Evolutionary conservation across 2,888 invertebrate genomes (phyloP).

Genomic region (Tenthredo amoena): DNA sequence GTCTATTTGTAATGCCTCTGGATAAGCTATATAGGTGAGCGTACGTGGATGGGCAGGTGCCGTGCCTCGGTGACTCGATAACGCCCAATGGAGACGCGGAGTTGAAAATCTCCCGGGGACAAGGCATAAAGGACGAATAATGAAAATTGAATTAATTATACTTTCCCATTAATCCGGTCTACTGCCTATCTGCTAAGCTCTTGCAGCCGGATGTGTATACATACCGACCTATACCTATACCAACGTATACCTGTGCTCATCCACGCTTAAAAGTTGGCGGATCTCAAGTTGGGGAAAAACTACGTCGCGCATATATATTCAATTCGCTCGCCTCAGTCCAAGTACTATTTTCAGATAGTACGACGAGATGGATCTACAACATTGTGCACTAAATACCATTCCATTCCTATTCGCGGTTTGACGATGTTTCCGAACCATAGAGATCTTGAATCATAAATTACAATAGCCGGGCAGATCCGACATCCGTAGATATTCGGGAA

Average conservation of each 20-base stretch:
- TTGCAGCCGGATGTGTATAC: background rate
- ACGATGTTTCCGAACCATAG: background rate
- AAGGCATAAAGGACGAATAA: slow-evolving; percentile 21
- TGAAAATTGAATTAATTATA: slow-evolving; percentile 27
- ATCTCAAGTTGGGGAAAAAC: background rate
- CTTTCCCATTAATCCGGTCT: slow-evolving; percentile 9
- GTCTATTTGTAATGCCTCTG: background rate
- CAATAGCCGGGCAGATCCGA: slow-evolving; percentile 1
- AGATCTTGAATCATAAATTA: slow-evolving; percentile 2
- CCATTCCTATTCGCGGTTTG: background rate
- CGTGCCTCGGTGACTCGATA: slow-evolving; percentile 11
- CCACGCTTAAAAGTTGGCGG: background rate
- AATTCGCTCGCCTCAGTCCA: background rate
- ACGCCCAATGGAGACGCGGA: slow-evolving; percentile 7
- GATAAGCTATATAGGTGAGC: background rate
- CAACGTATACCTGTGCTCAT: background rate
- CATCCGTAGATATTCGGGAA: background rate
- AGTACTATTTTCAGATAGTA: too few species aligned
- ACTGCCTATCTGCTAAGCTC: slow-evolving; percentile 13
- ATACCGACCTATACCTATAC: background rate
- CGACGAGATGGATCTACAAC: background rate
- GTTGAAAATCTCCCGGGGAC: slow-evolving; percentile 30
- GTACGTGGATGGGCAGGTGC: background rate
- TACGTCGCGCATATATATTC: background rate
- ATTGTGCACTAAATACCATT: background rate